Conservation (phyloP, 2,113 vertebrate species). For the Scomber scombrus region DNA sequence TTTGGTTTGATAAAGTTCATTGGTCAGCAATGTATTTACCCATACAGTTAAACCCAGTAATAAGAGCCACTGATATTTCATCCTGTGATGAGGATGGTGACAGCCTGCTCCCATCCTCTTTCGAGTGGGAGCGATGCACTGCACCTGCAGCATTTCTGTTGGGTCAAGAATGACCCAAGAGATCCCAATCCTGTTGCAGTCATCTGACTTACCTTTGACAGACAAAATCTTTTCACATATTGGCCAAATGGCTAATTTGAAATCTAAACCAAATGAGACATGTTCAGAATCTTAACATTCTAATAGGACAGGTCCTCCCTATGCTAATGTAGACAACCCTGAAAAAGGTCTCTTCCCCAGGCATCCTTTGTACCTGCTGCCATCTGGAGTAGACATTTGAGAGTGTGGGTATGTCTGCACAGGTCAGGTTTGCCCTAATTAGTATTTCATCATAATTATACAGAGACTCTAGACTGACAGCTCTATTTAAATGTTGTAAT, state of each 20-base stretch:
- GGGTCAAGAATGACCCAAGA: neutral
- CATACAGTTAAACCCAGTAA: neutral
- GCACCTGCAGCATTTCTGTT: neutral
- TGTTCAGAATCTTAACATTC: slow-evolving; percentile 50
- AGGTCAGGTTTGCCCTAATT: slow-evolving; percentile 75
- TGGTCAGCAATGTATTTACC: neutral
- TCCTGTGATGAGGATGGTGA: neutral
- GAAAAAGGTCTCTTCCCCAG: slow-evolving; percentile 58
- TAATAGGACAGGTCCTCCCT: slow-evolving; percentile 31
- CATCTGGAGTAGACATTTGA: slow-evolving; percentile 77
- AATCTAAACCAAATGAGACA: slow-evolving; percentile 39
- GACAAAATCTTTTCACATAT: slow-evolving; percentile 8
- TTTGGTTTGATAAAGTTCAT: neutral
- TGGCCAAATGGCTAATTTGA: slow-evolving; percentile 30
- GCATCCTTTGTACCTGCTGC: slow-evolving; percentile 69
- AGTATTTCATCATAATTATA: slow-evolving; percentile 81
- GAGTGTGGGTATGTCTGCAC: slow-evolving; percentile 67
- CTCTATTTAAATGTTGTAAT: slow-evolving; percentile 70
- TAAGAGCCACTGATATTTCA: neutral
- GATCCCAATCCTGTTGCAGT: neutral
- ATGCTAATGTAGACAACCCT: slow-evolving; percentile 39
- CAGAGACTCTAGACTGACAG: slow-evolving; percentile 66
- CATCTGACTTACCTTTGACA: neutral
- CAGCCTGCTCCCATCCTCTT: neutral
- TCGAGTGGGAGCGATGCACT: neutral